Conservation (phyloP, 37 sponge, comb jelly and placozoan species). For the Ianthella basta region DNA sequence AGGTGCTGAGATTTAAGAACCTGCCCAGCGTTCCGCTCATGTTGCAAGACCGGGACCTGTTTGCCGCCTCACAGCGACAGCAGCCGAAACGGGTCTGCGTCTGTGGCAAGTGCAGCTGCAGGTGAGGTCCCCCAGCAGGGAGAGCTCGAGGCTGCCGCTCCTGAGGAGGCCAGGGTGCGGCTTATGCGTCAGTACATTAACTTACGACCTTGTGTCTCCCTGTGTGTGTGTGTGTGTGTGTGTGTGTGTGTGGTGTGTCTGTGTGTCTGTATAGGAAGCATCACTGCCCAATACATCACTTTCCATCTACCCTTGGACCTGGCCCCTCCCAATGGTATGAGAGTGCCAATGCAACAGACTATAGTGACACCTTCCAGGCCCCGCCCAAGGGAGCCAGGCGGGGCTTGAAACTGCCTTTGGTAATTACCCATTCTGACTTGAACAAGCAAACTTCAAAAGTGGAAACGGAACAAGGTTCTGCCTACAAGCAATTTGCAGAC, state of each 20-base stretch:
- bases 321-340: neutral
- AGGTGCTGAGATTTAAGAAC: neutral
- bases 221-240: slow-evolving; percentile 22
- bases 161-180: too few species aligned
- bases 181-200: too few species aligned
- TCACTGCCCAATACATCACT: slow-evolving; percentile 14
- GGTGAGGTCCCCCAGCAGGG: too few species aligned
- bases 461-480: neutral
- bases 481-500: neutral
- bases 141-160: too few species aligned
- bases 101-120: slow-evolving; percentile 23
- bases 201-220: too few species aligned
- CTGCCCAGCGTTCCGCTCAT: neutral
- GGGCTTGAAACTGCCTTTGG: neutral
- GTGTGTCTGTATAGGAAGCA: slow-evolving; percentile 2
- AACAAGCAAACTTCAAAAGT: neutral
- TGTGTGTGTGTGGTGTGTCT: slow-evolving; percentile 10
- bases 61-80: neutral
- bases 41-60: neutral
- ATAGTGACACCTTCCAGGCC: neutral
- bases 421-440: neutral
- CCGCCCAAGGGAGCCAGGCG: neutral
- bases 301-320: neutral
- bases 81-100: neutral
- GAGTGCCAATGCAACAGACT: neutral